Evolutionary conservation across 2,113 vertebrate genomes (phyloP).

Genomic region (Ailurus styani): DNA sequence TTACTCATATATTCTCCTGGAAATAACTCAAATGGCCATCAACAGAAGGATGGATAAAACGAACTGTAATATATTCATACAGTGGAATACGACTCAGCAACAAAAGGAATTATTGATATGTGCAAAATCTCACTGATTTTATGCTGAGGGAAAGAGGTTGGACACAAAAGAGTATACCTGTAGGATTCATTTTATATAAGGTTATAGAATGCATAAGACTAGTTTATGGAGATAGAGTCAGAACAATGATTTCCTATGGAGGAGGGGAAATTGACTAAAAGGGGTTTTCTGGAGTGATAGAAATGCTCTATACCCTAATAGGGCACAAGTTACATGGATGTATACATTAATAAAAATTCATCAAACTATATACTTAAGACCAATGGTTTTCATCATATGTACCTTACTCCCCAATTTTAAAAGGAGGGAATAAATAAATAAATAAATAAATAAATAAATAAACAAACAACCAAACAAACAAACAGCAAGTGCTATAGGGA

Average conservation of each 20-base stretch:
- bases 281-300: background rate
- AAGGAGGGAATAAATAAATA: background rate
- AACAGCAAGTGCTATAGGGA: background rate
- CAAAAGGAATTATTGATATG: background rate
- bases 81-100: background rate
- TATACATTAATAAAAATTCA: background rate
- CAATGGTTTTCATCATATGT: background rate
- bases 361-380: background rate
- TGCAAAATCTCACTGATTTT: background rate
- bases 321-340: background rate
- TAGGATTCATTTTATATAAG: background rate
- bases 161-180: background rate
- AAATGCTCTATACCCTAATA: background rate
- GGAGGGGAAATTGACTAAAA: background rate
- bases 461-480: background rate
- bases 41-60: background rate
- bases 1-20: background rate
- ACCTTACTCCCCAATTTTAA: background rate
- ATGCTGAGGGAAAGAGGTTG: background rate
- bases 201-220: background rate
- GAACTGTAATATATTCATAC: background rate
- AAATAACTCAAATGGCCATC: background rate
- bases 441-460: background rate
- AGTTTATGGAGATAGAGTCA: background rate
- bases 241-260: background rate